phyloP scores from a whole-genome alignment of 1,140 invertebrate species.

The Ips nitidus region DNA sequence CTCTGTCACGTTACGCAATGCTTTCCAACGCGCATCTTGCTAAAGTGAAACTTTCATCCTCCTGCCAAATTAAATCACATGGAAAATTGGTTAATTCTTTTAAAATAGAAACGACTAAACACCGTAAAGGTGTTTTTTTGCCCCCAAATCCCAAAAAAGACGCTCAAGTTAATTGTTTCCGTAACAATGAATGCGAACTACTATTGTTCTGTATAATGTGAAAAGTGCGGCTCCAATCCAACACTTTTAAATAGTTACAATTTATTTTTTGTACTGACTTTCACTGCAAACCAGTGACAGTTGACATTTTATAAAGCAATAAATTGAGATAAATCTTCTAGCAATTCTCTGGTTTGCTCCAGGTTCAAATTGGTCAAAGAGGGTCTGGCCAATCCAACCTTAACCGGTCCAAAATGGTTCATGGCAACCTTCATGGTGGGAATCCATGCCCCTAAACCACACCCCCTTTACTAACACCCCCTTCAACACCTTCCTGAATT shows the following conservation, averaged over 20 bases:
- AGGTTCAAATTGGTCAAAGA: slow-evolving; percentile 54
- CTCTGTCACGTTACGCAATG: neutral
- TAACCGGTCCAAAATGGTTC: slow-evolving; percentile 59
- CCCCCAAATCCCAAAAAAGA: slow-evolving; percentile 1
- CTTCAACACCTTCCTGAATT: slow-evolving; percentile 9
- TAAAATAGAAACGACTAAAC: slow-evolving; percentile 4
- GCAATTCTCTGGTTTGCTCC: slow-evolving; percentile 41
- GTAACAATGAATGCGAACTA: slow-evolving; percentile 1
- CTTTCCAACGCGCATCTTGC: neutral
- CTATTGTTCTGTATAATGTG: no score
- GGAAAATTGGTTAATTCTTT: slow-evolving; percentile 13
- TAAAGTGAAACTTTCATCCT: neutral
- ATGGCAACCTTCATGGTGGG: slow-evolving; percentile 69
- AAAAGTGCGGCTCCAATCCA: no score
- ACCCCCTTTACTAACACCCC: neutral
- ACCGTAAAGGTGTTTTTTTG: slow-evolving; percentile 3
- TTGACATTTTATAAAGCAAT: neutral
- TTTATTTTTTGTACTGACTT: no score
- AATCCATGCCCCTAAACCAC: slow-evolving; percentile 61
- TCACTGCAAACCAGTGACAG: no score
- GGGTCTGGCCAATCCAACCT: slow-evolving; percentile 60
- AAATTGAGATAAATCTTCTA: neutral
- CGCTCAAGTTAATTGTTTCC: slow-evolving; percentile 7
- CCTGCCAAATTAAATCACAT: slow-evolving; percentile 7
- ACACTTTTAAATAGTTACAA: no score